Percentiles rank a stretch among this genome's conserved stretches.
These are phyloP conservation scores for Homalodisca vitripennis DNA, from an alignment of 1,140 invertebrate species.

Conservation along the genomic window DNA sequence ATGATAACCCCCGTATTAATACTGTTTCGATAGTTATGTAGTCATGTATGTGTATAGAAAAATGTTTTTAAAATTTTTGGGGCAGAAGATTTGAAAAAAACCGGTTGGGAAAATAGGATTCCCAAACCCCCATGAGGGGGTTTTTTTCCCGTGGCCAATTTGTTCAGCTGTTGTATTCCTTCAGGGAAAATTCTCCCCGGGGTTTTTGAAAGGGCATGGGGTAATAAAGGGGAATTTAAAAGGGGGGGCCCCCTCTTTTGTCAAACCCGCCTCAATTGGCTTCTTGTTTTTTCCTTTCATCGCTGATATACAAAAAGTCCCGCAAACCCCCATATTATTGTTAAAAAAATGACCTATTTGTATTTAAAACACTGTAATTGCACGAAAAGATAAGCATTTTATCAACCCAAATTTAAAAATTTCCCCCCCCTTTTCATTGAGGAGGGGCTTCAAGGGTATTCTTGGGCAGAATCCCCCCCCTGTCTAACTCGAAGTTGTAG, in stretches of 20 bases:
- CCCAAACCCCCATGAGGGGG: constrained; percentile 92
- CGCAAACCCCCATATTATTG: constrained; percentile 44
- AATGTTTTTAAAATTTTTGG: no score
- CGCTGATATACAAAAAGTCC: constrained; percentile 96
- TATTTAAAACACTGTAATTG: not conserved
- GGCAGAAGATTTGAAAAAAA: constrained; percentile 48
- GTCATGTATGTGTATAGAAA: no score
- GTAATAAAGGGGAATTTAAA: constrained; percentile 92
- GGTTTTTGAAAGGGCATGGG: constrained; percentile 94
- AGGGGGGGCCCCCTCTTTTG: constrained; percentile 92
- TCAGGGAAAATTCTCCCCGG: constrained; percentile 87
- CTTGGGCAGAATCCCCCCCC: constrained; percentile 90
- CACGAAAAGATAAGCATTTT: not conserved
- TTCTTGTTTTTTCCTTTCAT: constrained; percentile 98
- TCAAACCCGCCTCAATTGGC: constrained; percentile 90
- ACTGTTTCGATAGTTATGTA: no score
- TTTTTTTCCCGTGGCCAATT: constrained; percentile 92
- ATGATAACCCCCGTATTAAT: no score
- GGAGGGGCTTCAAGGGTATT: constrained; percentile 92
- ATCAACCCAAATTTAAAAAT: constrained; percentile 72
- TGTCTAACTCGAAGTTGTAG: constrained; percentile 88
- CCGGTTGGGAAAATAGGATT: constrained; percentile 88
- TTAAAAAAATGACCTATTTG: not conserved
- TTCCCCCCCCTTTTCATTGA: constrained; percentile 95
- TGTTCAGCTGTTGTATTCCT: constrained; percentile 95